phyloP scores from a whole-genome alignment of 2,888 invertebrate genomes.

The Marronus borbonicus region DNA sequence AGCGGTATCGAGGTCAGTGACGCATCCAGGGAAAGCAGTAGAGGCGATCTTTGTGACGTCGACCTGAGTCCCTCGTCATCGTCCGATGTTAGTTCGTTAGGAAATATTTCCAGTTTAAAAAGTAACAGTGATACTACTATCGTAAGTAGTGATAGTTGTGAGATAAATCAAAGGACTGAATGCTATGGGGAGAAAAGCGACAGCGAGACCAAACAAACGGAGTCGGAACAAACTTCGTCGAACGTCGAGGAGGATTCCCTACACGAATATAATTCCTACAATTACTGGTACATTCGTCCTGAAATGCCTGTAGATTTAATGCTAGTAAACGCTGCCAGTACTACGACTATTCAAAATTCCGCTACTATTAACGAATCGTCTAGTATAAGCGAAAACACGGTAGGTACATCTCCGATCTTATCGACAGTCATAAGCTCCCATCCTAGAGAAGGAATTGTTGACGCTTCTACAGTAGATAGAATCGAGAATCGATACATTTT shows the following conservation, averaged over 20 bases:
- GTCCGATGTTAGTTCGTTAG: conserved; percentile 56
- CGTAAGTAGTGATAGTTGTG: conserved; percentile 40
- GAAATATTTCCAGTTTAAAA: conserved; percentile 44
- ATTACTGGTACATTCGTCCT: conserved; percentile 74
- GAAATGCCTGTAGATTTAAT: conserved; percentile 70
- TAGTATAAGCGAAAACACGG: conserved; percentile 3
- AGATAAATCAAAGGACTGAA: conserved; percentile 23
- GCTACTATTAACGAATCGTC: conserved; percentile 10
- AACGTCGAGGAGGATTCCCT: conserved; percentile 63
- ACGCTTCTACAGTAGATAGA: background rate
- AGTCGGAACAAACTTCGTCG: conserved; percentile 57
- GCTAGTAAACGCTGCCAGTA: background rate
- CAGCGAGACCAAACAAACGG: conserved; percentile 52
- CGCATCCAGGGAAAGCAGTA: conserved; percentile 23
- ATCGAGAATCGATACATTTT: background rate
- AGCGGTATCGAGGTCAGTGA: conserved; percentile 41
- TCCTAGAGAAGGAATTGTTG: background rate
- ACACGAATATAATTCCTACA: conserved; percentile 72
- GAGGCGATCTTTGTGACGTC: conserved; percentile 32
- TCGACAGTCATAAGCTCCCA: background rate
- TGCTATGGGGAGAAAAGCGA: conserved; percentile 4
- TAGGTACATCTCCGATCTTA: conserved; percentile 1
- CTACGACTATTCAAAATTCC: conserved; percentile 16
- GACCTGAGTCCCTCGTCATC: conserved; percentile 52
- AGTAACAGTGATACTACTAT: conserved; percentile 41